Evolutionary conservation across 2,888 invertebrate species (phyloP), one percentile per base, ranked within the genome.

Genomic region (Folsomia candida): DNA sequence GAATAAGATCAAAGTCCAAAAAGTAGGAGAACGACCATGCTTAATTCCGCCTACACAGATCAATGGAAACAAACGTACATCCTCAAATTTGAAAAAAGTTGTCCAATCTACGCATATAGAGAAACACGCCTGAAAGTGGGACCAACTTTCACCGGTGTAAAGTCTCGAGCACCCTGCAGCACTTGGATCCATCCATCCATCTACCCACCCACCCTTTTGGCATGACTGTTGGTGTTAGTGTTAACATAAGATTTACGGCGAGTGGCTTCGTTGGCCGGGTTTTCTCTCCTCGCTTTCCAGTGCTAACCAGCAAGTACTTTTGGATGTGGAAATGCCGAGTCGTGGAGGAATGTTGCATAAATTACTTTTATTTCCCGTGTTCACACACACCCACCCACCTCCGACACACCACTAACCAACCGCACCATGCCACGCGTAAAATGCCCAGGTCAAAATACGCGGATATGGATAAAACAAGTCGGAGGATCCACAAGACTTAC

Each of bases 291-390:
- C 54, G 6, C 4, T 22, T 11, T 54, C 6, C 54, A 54, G 14
- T 37, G 14, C n/a, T 37, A 37, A 37, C 37, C 37, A 37, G 14
- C 37, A 4, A 37, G 37, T 54, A 4, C 20, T n/a, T 6, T 54
- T 11, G 47, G 18, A 11, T 47, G 47, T 47, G 20, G 22, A 54
- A 54, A 4, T 54, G 54, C 54, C n/a, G 54, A 54, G 22, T 54
- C 54, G 54, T 6, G 54, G 54, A 54, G 54, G 54, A 54, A 54
- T 54, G 54, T 54, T 54, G 54, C 54, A 54, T 54, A 54, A 54
- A 54, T 54, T 54, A 54, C 54, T 54, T 54, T 54, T 54, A 54
- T 54, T 54, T n/a, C 54, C 54, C 54, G 54, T 54, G 54, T 54
- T 54, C 54, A 54, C 54, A 54, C n/a, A n/a, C 54, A 54, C 54